These are phyloP conservation scores for Carposina sasakii DNA, from an alignment of 1,140 invertebrate species.

Conservation along the genomic window DNA sequence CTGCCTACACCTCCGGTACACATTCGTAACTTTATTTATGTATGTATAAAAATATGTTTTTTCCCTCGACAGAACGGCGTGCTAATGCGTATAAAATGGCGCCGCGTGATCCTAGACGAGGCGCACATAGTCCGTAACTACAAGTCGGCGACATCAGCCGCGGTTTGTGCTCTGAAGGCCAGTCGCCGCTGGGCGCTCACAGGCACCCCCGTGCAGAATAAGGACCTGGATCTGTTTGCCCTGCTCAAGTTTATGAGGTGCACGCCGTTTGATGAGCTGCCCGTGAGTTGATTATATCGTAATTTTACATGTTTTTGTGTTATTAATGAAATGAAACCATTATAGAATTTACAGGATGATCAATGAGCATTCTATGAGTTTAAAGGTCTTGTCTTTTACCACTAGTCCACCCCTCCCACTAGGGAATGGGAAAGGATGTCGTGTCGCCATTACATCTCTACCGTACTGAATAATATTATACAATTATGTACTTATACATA, in stretches of 20 bases:
- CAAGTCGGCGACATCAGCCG: conserved; percentile 82
- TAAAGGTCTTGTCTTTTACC: too few species aligned
- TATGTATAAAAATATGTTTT: conserved; percentile 1
- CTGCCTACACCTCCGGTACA: too few species aligned
- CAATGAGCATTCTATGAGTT: too few species aligned
- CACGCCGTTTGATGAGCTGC: conserved; percentile 90
- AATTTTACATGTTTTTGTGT: too few species aligned
- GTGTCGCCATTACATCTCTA: too few species aligned
- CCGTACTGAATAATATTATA: too few species aligned
- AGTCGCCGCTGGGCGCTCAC: conserved; percentile 88
- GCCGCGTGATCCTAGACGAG: conserved; percentile 93
- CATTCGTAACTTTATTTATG: background rate
- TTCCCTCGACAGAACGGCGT: conserved; percentile 53
- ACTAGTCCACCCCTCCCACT: too few species aligned
- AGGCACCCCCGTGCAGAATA: conserved; percentile 97
- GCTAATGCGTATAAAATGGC: conserved; percentile 82
- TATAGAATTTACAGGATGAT: too few species aligned
- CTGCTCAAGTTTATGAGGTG: conserved; percentile 89
- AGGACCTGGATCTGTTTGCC: conserved; percentile 90
- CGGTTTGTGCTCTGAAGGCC: conserved; percentile 78
- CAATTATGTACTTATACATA: too few species aligned
- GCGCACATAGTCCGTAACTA: conserved; percentile 93
- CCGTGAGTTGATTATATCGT: conserved; percentile 69
- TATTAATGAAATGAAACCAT: too few species aligned
- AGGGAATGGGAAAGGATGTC: too few species aligned